A percentile compares a stretch with the other conserved stretches of the same genome.
phyloP scores from a whole-genome alignment of 2,113 vertebrate species.

The Indicator maculatus region DNA sequence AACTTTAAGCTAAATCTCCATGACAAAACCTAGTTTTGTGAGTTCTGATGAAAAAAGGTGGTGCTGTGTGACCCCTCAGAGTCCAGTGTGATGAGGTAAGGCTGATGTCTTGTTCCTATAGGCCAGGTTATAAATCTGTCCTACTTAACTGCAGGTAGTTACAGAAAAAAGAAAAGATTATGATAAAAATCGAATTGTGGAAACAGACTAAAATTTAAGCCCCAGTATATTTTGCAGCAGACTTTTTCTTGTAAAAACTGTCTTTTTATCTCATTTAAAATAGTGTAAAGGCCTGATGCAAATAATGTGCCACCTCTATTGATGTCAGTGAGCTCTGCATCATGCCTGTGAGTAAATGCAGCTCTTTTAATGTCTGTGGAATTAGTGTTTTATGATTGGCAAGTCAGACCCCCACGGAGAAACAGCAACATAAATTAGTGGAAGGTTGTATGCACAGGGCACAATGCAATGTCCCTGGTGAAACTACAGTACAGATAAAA shows the following conservation, averaged over 20 bases:
- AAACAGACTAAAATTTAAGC: neutral
- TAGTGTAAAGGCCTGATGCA: neutral
- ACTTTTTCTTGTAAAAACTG: neutral
- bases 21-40: neutral
- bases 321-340: neutral
- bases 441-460: neutral
- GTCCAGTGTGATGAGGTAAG: neutral
- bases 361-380: neutral
- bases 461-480: neutral
- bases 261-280: neutral
- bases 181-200: neutral
- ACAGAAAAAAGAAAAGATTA: neutral
- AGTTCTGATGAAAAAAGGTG: neutral
- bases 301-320: neutral
- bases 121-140: neutral
- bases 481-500: constrained; percentile 12
- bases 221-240: neutral
- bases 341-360: neutral
- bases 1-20: neutral
- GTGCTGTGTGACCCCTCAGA: neutral
- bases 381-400: neutral
- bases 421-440: neutral
- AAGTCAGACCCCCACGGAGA: neutral
- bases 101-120: neutral
- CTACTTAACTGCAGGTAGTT: neutral